Percentiles rank a stretch among this genome's conserved stretches.
Evolutionary conservation across 2,113 vertebrate species (phyloP).

Genomic region (Gymnarchus niloticus): DNA sequence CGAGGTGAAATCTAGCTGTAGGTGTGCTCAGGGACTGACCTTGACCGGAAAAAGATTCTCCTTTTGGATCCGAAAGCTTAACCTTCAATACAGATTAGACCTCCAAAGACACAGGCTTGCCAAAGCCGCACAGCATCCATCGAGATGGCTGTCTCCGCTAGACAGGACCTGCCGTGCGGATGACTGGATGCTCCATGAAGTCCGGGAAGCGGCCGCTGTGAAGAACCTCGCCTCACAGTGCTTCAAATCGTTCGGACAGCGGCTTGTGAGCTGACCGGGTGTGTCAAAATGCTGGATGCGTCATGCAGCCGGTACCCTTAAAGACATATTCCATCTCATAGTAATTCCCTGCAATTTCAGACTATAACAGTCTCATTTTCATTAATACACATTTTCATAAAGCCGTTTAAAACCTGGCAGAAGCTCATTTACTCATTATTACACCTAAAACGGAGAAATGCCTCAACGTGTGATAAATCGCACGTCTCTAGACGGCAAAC

Average conservation of each 20-base stretch:
- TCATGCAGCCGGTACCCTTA: neutral
- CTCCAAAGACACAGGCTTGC: neutral
- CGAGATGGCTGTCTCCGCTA: neutral
- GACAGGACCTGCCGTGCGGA: neutral
- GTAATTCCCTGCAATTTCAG: neutral
- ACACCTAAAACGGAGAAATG: neutral
- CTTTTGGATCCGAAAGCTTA: neutral
- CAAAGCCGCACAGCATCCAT: neutral
- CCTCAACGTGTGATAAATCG: neutral
- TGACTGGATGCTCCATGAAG: neutral
- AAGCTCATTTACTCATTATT: neutral
- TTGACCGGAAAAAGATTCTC: neutral
- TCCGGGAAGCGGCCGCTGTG: neutral
- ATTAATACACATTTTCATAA: neutral
- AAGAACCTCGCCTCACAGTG: neutral
- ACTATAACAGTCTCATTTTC: neutral
- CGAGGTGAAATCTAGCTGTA: neutral
- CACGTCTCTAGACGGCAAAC: neutral
- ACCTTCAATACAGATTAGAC: neutral
- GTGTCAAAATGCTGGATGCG: neutral
- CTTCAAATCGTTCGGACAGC: neutral
- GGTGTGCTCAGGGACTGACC: neutral
- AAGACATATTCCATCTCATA: neutral
- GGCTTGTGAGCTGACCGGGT: neutral
- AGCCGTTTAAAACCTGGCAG: neutral